phyloP scores from a whole-genome alignment of 2,888 invertebrate species.

The Ariolimax columbianus region DNA sequence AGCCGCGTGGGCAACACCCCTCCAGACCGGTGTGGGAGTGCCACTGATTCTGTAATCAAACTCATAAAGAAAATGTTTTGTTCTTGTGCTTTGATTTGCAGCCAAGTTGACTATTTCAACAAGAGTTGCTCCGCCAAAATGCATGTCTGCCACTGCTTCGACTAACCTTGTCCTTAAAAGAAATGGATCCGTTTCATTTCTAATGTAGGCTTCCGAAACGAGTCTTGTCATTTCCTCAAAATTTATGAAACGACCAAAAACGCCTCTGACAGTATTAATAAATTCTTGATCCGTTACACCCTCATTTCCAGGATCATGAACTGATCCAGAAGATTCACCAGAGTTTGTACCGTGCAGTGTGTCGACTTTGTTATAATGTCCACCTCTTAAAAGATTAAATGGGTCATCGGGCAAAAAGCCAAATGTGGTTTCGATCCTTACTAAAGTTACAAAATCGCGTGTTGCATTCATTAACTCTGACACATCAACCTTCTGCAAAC shows the following conservation, averaged over 20 bases:
- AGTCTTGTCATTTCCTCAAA: background rate
- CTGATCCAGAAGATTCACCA: background rate
- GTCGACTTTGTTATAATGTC: constrained; percentile 21
- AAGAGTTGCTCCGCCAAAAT: background rate
- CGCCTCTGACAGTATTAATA: background rate
- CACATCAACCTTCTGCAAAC: constrained; percentile 3
- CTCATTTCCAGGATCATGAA: constrained; percentile 22
- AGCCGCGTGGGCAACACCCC: constrained; percentile 4
- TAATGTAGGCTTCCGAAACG: background rate
- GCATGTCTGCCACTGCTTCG: too few relatives aligned
- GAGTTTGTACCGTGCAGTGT: constrained; percentile 35
- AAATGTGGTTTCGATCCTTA: constrained; percentile 28
- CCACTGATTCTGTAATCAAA: background rate
- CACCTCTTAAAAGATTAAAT: background rate
- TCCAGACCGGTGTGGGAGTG: constrained; percentile 17
- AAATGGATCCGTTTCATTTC: constrained; percentile 32
- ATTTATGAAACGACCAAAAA: background rate
- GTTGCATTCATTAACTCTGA: background rate
- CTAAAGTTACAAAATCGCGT: background rate
- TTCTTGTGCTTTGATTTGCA: background rate
- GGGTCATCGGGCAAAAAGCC: constrained; percentile 46
- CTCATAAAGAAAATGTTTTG: constrained; percentile 30
- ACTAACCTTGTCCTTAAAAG: too few relatives aligned
- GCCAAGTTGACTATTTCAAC: background rate
- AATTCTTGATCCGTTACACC: constrained; percentile 31